Conservation (phyloP, 1,140 invertebrate genomes). For the Myzus persicae region DNA sequence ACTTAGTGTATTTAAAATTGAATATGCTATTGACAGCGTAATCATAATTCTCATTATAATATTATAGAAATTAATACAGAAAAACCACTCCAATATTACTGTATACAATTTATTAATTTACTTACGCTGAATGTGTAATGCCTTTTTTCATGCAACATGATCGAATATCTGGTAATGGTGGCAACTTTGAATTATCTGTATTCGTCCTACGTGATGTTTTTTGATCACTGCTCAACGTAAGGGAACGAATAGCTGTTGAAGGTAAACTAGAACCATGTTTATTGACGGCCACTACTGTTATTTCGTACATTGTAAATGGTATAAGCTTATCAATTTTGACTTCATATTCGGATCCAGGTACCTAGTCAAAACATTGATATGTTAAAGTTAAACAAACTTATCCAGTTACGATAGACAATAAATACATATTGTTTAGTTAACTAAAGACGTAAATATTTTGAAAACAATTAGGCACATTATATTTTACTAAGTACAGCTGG, state of each 20-base stretch:
- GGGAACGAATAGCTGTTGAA: constrained; percentile 72
- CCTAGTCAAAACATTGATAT: constrained; percentile 63
- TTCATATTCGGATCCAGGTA: constrained; percentile 68
- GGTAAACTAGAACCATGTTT: constrained; percentile 78
- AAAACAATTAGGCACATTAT: too few species aligned
- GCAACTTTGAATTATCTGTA: constrained; percentile 67
- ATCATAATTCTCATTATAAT: too few species aligned
- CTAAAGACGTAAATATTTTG: too few species aligned
- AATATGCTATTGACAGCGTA: background rate
- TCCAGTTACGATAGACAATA: background rate
- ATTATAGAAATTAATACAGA: background rate
- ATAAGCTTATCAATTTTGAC: constrained; percentile 70
- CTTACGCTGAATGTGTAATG: constrained; percentile 72
- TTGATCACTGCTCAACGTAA: constrained; percentile 72
- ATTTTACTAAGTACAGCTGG: too few species aligned
- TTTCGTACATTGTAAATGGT: constrained; percentile 83
- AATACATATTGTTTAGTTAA: background rate
- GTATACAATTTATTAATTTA: constrained; percentile 16
- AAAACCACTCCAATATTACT: background rate
- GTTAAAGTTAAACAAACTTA: background rate
- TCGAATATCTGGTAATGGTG: constrained; percentile 75
- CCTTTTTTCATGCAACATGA: constrained; percentile 76
- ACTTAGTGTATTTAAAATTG: background rate
- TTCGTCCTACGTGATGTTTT: constrained; percentile 66
- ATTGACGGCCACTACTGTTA: constrained; percentile 76